phyloP scores from a whole-genome alignment of 1,140 invertebrate genomes.

The Hyphantria cunea region DNA sequence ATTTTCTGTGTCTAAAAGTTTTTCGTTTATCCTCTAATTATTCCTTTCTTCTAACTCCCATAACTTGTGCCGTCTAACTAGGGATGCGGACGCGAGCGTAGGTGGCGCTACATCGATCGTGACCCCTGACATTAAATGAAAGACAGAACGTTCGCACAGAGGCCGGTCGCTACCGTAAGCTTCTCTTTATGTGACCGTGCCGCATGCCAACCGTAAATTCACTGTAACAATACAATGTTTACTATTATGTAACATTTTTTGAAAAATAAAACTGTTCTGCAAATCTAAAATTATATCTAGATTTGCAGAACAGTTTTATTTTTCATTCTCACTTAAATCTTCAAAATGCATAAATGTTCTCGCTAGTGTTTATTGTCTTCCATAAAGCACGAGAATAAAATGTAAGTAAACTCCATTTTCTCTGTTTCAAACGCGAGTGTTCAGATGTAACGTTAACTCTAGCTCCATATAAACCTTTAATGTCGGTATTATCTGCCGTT shows the following conservation, averaged over 20 bases:
- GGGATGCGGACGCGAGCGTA: conserved; percentile 45
- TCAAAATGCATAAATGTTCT: no score
- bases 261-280: no score
- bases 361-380: no score
- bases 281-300: no score
- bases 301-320: no score
- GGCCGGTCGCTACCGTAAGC: conserved; percentile 29
- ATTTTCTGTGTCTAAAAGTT: not conserved
- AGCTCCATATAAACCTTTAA: conserved; percentile 32
- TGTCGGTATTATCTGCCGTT: conserved; percentile 39
- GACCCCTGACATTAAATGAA: conserved; percentile 64
- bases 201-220: no score
- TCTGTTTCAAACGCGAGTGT: conserved; percentile 15
- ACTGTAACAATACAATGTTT: no score
- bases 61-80: conserved; percentile 10
- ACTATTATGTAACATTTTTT: no score
- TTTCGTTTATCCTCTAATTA: conserved; percentile 1
- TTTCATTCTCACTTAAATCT: no score
- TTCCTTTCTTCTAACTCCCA: conserved; percentile 16
- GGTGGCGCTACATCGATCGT: conserved; percentile 62
- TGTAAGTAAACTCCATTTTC: conserved; percentile 18
- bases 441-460: conserved; percentile 32
- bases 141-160: conserved; percentile 47
- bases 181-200: not conserved
- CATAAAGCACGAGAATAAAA: conserved; percentile 22